phyloP scores from a whole-genome alignment of 2,113 vertebrate genomes.

The Syrmaticus mikado region DNA sequence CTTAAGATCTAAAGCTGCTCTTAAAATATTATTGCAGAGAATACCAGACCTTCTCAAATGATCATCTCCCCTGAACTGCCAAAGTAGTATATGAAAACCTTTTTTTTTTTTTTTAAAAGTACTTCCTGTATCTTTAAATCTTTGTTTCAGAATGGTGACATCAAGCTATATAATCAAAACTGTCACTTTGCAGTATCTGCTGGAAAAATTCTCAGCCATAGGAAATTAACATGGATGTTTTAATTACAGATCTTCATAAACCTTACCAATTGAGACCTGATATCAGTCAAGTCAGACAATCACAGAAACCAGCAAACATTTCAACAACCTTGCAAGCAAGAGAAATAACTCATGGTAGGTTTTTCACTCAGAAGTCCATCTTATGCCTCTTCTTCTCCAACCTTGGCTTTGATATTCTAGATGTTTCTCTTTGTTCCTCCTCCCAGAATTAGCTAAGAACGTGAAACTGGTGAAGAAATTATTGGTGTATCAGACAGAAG shows the following conservation, averaged over 20 bases:
- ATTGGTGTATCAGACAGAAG: background rate
- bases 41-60: background rate
- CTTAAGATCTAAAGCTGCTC: background rate
- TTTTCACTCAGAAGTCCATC: background rate
- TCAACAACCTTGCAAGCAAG: background rate
- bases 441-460: background rate
- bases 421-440: background rate
- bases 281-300: background rate
- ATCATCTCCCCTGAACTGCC: background rate
- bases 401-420: background rate
- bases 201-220: background rate
- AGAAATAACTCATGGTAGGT: background rate
- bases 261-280: background rate
- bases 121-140: background rate
- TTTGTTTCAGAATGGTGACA: background rate
- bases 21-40: background rate
- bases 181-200: background rate
- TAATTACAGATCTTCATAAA: background rate
- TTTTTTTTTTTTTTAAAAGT: background rate
- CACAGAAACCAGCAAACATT: background rate
- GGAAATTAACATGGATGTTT: background rate
- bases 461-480: background rate
- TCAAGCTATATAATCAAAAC: background rate
- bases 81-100: background rate
- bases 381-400: background rate